Evolutionary conservation across 2,113 vertebrate species (phyloP).

Genomic region (Motacilla alba): DNA sequence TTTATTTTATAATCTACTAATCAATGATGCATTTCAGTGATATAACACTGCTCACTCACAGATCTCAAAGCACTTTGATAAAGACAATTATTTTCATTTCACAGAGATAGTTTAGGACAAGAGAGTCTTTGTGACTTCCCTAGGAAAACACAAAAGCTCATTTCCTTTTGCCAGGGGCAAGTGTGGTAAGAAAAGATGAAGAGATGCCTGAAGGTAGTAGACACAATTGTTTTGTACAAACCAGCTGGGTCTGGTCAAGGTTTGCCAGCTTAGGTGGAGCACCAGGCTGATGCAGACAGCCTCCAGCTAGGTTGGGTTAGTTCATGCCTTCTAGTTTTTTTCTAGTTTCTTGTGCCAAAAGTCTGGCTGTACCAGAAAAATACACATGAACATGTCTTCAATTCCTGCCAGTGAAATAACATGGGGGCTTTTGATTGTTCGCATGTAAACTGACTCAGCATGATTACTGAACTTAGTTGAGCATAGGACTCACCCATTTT

Average conservation of each 20-base stretch:
- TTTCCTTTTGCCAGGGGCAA: background rate
- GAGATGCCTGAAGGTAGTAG: background rate
- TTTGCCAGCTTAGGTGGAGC: background rate
- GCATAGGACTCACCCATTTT: background rate
- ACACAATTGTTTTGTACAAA: background rate
- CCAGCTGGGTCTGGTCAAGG: background rate
- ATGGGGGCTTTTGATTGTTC: background rate
- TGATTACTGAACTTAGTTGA: background rate
- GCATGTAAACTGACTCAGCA: rapidly evolving
- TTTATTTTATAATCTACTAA: background rate
- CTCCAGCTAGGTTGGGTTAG: background rate
- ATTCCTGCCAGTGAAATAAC: background rate
- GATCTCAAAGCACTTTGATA: background rate
- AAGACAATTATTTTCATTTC: background rate
- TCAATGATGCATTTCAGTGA: background rate
- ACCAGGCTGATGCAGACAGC: background rate
- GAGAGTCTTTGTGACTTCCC: background rate
- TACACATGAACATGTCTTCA: background rate
- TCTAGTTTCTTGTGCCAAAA: background rate
- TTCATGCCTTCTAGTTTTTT: background rate
- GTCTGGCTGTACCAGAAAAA: background rate
- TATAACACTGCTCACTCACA: background rate
- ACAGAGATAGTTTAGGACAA: background rate
- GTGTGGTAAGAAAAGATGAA: background rate
- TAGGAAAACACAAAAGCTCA: background rate